phyloP scores from a whole-genome alignment of 1,140 invertebrate species.

The Carposina sasakii region DNA sequence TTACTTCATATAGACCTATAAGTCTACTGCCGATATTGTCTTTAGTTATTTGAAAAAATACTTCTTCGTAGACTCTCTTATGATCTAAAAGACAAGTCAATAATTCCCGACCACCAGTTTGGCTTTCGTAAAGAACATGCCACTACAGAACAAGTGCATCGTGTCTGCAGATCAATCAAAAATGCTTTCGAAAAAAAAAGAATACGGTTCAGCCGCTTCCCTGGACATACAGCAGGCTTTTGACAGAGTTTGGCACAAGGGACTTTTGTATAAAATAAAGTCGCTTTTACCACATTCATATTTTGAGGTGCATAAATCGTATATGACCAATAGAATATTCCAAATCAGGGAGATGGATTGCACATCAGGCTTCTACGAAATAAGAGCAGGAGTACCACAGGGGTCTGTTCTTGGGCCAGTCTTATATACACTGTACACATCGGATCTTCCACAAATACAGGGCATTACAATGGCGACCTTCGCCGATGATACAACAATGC shows the following conservation, averaged over 20 bases:
- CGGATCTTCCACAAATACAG: background rate
- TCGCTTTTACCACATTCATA: constrained; percentile 7
- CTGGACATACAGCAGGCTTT: constrained; percentile 38
- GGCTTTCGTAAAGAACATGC: constrained; percentile 33
- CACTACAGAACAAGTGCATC: constrained; percentile 30
- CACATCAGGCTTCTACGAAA: constrained; percentile 3
- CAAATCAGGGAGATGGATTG: constrained; percentile 2
- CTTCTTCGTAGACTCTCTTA: constrained; percentile 31
- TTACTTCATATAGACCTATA: constrained; percentile 12
- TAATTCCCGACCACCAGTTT: constrained; percentile 39
- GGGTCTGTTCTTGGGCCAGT: constrained; percentile 4
- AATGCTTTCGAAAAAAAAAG: no score
- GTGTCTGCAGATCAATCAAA: constrained; percentile 19
- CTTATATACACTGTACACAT: constrained; percentile 3
- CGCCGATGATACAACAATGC: no score
- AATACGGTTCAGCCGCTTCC: constrained; percentile 12
- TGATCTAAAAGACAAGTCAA: no score
- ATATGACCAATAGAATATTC: constrained; percentile 3
- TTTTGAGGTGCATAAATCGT: background rate
- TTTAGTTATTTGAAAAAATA: constrained; percentile 40
- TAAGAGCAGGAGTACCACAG: constrained; percentile 3
- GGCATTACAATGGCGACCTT: constrained; percentile 2
- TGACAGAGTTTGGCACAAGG: constrained; percentile 24
- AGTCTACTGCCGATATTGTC: constrained; percentile 20
- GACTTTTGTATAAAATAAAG: constrained; percentile 32